Evolutionary conservation across 1,140 invertebrate species (phyloP).

Genomic region (Saxidomus purpurata): DNA sequence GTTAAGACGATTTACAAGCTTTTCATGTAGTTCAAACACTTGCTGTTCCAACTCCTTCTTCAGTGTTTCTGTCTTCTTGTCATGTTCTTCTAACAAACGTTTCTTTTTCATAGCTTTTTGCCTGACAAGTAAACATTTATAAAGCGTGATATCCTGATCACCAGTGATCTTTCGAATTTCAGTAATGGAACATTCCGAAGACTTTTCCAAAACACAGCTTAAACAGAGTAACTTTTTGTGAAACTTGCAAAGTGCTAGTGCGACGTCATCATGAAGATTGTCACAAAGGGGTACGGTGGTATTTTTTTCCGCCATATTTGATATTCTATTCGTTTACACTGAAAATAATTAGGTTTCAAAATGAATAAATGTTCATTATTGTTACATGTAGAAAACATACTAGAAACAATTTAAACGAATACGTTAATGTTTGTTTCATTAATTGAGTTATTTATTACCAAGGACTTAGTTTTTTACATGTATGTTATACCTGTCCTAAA

Average conservation of each 20-base stretch:
- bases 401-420: too few species aligned
- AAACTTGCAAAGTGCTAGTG: neutral
- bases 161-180: neutral
- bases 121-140: neutral
- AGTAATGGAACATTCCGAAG: neutral
- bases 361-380: too few species aligned
- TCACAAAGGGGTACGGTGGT: neutral
- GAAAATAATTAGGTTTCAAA: too few species aligned
- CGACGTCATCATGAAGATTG: neutral
- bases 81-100: neutral
- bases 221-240: neutral
- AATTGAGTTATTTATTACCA: too few species aligned
- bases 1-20: neutral
- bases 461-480: too few species aligned
- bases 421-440: too few species aligned
- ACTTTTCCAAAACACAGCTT: neutral
- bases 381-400: too few species aligned
- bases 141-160: neutral
- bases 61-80: neutral
- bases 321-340: too few species aligned
- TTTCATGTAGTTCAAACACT: neutral
- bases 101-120: neutral
- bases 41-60: neutral
- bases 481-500: too few species aligned
- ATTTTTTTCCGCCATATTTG: neutral